A percentile compares a stretch with the other conserved stretches of the same genome.
Conservation (phyloP, 2,888 invertebrate genomes). For the Lobophora halterata region DNA sequence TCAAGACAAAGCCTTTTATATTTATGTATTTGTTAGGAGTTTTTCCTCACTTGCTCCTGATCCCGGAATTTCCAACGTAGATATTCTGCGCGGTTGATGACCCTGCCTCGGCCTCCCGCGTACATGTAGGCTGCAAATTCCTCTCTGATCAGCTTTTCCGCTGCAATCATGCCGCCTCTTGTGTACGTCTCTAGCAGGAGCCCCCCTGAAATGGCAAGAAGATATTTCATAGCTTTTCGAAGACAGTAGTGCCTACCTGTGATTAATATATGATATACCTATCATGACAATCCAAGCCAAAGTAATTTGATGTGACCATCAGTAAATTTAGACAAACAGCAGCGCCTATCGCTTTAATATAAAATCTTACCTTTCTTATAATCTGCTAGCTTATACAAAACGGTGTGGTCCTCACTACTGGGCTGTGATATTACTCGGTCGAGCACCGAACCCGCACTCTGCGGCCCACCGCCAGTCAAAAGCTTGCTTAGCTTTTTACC, state of each 20-base stretch:
- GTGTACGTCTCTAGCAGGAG: slow-evolving; percentile 93
- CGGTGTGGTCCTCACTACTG: slow-evolving; percentile 91
- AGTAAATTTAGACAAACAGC: too few species aligned
- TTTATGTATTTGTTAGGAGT: too few species aligned
- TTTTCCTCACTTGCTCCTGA: slow-evolving; percentile 86
- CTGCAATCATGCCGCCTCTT: slow-evolving; percentile 89
- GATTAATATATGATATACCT: too few species aligned
- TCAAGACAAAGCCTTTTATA: too few species aligned
- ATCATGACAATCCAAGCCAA: too few species aligned
- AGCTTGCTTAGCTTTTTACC: slow-evolving; percentile 65
- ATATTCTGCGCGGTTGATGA: slow-evolving; percentile 93
- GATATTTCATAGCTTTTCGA: too few species aligned
- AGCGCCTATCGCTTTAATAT: neutral
- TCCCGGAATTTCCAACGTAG: slow-evolving; percentile 94
- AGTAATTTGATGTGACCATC: too few species aligned
- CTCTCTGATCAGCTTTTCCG: slow-evolving; percentile 91
- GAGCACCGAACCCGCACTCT: slow-evolving; percentile 88
- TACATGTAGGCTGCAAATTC: slow-evolving; percentile 95
- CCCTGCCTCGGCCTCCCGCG: slow-evolving; percentile 89
- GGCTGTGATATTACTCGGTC: slow-evolving; percentile 95
- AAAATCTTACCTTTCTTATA: slow-evolving; percentile 87
- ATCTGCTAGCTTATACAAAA: slow-evolving; percentile 92
- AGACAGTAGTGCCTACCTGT: too few species aligned
- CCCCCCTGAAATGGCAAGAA: slow-evolving; percentile 81
- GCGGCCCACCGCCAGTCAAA: slow-evolving; percentile 72